Conservation (phyloP, 1,140 invertebrate genomes). For the Metaphire vulgaris region DNA sequence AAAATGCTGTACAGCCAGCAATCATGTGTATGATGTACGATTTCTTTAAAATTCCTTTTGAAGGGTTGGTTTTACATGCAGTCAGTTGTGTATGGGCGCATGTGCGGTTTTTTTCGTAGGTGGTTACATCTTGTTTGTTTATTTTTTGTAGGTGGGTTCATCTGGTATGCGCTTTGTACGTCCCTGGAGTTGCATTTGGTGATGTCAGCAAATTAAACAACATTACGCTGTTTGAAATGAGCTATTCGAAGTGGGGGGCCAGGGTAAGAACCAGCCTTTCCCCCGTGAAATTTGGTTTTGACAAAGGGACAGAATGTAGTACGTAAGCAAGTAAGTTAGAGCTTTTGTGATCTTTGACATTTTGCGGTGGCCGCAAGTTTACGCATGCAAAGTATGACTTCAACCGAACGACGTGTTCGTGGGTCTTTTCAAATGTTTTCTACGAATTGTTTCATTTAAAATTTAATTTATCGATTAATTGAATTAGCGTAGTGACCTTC, state of each 20-base stretch:
- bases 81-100: not conserved
- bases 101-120: not conserved
- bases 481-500: too few species aligned
- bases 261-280: slow-evolving; percentile 61
- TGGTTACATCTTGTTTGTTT: slow-evolving; percentile 19
- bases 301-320: too few species aligned
- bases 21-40: too few species aligned
- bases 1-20: too few species aligned
- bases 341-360: not conserved
- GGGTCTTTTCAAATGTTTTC: too few species aligned
- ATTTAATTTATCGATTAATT: too few species aligned
- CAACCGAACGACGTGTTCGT: too few species aligned
- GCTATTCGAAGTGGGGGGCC: slow-evolving; percentile 87
- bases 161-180: slow-evolving; percentile 90
- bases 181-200: slow-evolving; percentile 92
- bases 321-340: slow-evolving; percentile 39
- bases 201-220: slow-evolving; percentile 65
- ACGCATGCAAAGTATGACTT: too few species aligned
- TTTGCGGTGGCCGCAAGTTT: too few species aligned
- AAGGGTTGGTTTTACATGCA: not conserved
- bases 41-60: not conserved
- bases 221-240: slow-evolving; percentile 87
- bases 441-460: too few species aligned
- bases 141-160: slow-evolving; percentile 75
- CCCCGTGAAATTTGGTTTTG: too few species aligned